Base-by-base conservation (phyloP, 2,888 invertebrate genomes). In the Anorthoa munda region DNA sequence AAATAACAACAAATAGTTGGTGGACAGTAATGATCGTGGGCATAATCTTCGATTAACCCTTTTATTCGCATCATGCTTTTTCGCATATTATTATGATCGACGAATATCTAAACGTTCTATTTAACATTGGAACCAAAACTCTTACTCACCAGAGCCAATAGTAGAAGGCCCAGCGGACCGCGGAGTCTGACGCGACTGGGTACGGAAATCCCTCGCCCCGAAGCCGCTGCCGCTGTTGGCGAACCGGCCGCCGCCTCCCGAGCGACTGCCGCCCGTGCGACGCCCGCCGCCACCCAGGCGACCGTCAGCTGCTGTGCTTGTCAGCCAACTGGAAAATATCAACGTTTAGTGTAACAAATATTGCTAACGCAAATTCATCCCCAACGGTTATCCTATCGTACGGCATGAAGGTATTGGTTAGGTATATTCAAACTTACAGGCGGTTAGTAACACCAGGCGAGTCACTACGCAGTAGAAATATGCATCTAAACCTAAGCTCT, bases 251-350 rank as follows among this genome's bases (percentile, higher is more conserved):
- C 97, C 97, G 3, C 75, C 75, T 86, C 97, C 96, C 72, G 97
- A 96, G 68, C 97, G 95, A 46, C 88, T 86, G 86, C 97, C 97
- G 74, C 97, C 97, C 72, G 97, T 96, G 89, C 97, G 97, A n/a
- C 97, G 94, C 13, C 94, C 95, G 85, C 95, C 97, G 90, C 98
- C 98, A 86, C 97, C 96, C 73, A 97, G 97, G 88, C 98, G 97
- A 13, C 97, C 97, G 90, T 98, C 98, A 67, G 98, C 97, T 97
- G 95, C 95, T 75, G 96, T 90, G 98, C 97, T 98, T 58, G 94
- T 95, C 91, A 93, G 90, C 96, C 96, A 96, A 82, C 96, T 96
- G 85, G 18, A 46, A 75, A 23, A 39, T 7, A 39, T 21, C 12
- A 0, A 58, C 1, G 46, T 70, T 50, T 18, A 80, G 9, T 45